Evolutionary conservation across 2,113 vertebrate species (phyloP), one percentile per base, ranked within the genome.

Genomic region (Melanocharis versteri): DNA sequence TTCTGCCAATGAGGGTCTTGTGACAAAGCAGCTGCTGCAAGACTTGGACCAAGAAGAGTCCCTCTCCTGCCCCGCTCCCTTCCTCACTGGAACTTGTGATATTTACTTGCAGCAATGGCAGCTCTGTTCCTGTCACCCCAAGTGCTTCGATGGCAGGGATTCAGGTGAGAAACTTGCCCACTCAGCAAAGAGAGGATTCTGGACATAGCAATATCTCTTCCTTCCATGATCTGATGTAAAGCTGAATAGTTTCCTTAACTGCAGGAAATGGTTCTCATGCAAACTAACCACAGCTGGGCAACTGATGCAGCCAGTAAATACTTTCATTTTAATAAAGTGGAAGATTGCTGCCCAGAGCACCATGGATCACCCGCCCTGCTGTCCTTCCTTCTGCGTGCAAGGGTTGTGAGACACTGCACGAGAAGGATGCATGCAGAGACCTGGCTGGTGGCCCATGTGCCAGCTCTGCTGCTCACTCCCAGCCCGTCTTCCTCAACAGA

Each of bases 251-350:
- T 95, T 92, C 89, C 90, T 80, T 89, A 91, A 75, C 23, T 2
- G 56, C 94, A 97, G 97, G 97, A 98, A 98, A 97, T 97, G 95
- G 70, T 94, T 97, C 91, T 96, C 96, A 96, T 96, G 94, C 92
- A 97, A 71, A 83, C 85, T 94, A 95, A 97, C 94, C 95, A 82
- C 93, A 97, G 94, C 85, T 89, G 93, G 94, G 95, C 93, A 96
- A 92, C 89, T 27, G 28, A 72, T 85, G 70, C 60, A 93, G 97
- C 96, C 97, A 96, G 72, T 91, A 95, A 87, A 96, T 68, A 51
- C 54, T 95, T 96, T 48, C 54, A 87, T 90, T 96, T 91, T 70
- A 96, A 90, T 68, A 76, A 94, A 93, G 84, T 54, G 44, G 77
- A 78, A 96, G 95, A 91, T 82, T 93, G 93, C 92, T 96, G 93